Evolutionary conservation across 2,113 vertebrate genomes (phyloP).

Genomic region (Hydropotes inermis): DNA sequence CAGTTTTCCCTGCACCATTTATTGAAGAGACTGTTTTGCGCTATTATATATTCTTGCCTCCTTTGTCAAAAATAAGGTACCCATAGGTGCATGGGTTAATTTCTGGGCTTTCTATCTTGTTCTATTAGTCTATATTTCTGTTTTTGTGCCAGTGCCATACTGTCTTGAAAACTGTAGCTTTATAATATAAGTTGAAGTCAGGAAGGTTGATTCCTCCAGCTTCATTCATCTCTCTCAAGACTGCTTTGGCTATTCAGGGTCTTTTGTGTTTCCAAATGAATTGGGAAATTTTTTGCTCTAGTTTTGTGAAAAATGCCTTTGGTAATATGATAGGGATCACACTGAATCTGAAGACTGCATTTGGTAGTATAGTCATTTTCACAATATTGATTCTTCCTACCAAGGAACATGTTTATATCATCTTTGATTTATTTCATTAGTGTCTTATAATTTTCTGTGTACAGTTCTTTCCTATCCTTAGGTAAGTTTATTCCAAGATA

Average conservation of each 20-base stretch:
- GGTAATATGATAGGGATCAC: not conserved
- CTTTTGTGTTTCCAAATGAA: not conserved
- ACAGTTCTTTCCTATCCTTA: not conserved
- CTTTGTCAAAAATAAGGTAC: not conserved
- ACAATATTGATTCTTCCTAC: not conserved
- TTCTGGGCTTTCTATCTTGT: not conserved
- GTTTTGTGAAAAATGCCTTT: not conserved
- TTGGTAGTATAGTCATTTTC: not conserved
- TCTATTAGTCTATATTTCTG: not conserved
- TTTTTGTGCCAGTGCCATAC: not conserved
- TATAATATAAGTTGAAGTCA: not conserved
- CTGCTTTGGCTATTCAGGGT: not conserved
- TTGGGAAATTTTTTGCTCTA: not conserved
- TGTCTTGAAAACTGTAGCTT: not conserved
- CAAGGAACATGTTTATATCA: not conserved
- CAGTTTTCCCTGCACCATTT: not conserved
- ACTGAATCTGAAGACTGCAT: not conserved
- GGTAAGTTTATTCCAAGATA: too few relatives aligned
- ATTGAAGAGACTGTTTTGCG: not conserved
- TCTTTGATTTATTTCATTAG: not conserved
- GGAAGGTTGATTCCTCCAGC: not conserved
- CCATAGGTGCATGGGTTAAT: not conserved
- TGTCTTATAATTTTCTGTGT: not conserved
- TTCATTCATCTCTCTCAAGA: not conserved
- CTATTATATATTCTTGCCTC: not conserved